Evolutionary conservation across 1,140 invertebrate species (phyloP), one percentile per base, ranked within the genome.

Genomic region (Nephila pilipes): DNA sequence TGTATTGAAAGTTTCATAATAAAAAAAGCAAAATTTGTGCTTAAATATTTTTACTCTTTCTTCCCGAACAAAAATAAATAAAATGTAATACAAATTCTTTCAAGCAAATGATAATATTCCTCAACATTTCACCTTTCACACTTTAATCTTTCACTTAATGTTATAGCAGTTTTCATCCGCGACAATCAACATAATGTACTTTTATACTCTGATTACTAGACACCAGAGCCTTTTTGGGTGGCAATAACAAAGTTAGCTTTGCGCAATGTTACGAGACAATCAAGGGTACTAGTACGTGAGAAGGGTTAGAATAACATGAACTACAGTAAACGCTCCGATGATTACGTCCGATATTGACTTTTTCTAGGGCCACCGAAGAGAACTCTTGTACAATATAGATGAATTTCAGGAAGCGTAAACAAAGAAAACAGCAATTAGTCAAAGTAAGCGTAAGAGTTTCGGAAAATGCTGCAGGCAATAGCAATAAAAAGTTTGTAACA

Each of bases 311-410:
- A 75, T 25, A 1, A 32, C 65, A 32, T 4, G 4, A 36, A 75
- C 65, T 75, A 29, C 29, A 75, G 65, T 75, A 75, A 75, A 75
- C 65, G 65, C 65, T 75, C 25, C 65, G 65, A 75, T 75, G 65
- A 75, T 75, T 75, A 75, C 65, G 38, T 46, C 38, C 4, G 38
- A 46, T 75, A 75, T 75, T 75, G 65, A 75, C 65, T 75, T 75
- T 75, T 75, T 75, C 25, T 75, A 75, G 65, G 29, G 29, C 65
- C 25, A 29, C 65, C 32, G 32, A 5, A 36, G 14, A 5, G 65
- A 3, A 0, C 18, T 16, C 29, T 14, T 29, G 12, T 25, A 22
- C 4, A 65, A 25, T n/a, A 8, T 12, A 32, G 25, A 29, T 58
- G 57, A 75, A 75, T 75, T 75, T 75, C 29, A 18, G 65, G 25